phyloP scores from a whole-genome alignment of 2,113 vertebrate species.

The Malurus elegans region DNA sequence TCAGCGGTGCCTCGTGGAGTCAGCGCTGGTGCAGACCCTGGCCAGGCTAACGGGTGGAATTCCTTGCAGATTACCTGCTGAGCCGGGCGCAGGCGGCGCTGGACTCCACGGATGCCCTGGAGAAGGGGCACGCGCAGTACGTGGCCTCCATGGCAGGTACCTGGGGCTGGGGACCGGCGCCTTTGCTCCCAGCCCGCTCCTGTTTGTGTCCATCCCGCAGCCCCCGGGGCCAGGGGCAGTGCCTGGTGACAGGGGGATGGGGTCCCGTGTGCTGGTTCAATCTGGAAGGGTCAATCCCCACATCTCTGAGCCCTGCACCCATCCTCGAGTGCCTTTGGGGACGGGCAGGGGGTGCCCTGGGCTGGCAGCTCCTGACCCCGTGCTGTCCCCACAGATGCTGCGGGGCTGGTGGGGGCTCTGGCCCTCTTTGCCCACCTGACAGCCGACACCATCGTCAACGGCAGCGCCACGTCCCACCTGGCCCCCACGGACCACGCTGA shows the following conservation, averaged over 20 bases:
- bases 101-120: conserved; percentile 79
- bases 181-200: not conserved
- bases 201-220: not conserved
- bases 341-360: not conserved
- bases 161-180: not conserved
- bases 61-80: conserved; percentile 87
- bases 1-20: accelerated
- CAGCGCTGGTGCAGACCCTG: not conserved
- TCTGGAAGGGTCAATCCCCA: not conserved
- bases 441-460: conserved; percentile 87
- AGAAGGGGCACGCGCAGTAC: conserved; percentile 83
- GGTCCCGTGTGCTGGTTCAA: accelerated
- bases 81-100: conserved; percentile 85
- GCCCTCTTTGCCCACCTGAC: conserved; percentile 88
- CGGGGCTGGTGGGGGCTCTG: conserved; percentile 83
- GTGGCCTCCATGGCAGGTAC: conserved; percentile 82
- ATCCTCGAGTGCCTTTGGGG: not conserved
- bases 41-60: accelerated
- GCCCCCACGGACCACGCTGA: conserved; percentile 90
- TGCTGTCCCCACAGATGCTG: conserved; percentile 74
- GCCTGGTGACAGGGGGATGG: not conserved
- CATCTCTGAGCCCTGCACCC: not conserved
- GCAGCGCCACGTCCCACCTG: conserved; percentile 88
- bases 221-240: accelerated
- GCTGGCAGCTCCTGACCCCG: not conserved